A percentile compares a stretch with the other conserved stretches of the same genome.
Conservation (phyloP, 2,113 vertebrate genomes). For the Larimichthys crocea region DNA sequence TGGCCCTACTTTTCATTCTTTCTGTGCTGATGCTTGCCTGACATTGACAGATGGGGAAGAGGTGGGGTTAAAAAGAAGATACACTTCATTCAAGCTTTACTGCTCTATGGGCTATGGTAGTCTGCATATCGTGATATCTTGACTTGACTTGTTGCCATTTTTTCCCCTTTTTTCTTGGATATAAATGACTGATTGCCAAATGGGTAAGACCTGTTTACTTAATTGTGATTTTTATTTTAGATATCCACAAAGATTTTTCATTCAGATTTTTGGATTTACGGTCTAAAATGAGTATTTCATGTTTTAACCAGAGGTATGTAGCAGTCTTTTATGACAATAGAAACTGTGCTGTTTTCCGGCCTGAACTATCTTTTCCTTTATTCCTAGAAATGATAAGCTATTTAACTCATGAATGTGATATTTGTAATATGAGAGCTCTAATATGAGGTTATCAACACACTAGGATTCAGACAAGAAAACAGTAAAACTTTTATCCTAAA, state of each 20-base stretch:
- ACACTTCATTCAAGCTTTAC: constrained; percentile 40
- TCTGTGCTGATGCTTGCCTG: background rate
- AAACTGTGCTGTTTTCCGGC: background rate
- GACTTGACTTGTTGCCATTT: background rate
- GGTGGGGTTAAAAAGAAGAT: constrained; percentile 36
- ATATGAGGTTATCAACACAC: too few species aligned
- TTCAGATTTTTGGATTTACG: background rate
- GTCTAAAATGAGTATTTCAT: background rate
- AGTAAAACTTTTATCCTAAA: background rate
- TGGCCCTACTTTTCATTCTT: accelerated
- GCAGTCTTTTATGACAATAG: background rate
- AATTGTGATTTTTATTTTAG: background rate
- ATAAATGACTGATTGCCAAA: constrained; percentile 75
- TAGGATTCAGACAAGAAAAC: background rate
- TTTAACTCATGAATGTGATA: background rate
- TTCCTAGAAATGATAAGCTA: background rate
- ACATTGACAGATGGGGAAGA: constrained; percentile 35
- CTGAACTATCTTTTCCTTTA: background rate
- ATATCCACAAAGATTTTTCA: background rate
- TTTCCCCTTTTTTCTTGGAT: background rate
- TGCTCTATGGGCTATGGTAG: background rate
- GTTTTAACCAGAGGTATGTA: background rate
- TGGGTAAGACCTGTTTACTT: constrained; percentile 64
- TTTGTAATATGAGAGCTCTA: background rate
- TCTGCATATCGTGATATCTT: background rate